These are phyloP conservation scores for Clinocottus analis DNA, from an alignment of 2,113 vertebrate species.

Conservation along the genomic window DNA sequence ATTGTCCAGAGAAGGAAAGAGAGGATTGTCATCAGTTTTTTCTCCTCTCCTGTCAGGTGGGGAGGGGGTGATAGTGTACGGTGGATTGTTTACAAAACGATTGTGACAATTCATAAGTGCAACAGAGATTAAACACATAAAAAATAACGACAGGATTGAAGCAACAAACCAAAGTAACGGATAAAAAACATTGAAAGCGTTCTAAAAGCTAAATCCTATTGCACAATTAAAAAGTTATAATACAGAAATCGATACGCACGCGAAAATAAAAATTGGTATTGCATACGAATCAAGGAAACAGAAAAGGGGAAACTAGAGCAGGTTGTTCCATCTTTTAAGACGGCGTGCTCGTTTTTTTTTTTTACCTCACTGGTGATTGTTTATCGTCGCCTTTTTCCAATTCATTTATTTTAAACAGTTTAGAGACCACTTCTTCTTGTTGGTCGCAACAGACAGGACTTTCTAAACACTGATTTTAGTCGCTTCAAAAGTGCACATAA, in stretches of 20 bases:
- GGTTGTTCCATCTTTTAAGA: conserved; percentile 90
- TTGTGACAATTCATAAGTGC: conserved; percentile 79
- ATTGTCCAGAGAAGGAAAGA: conserved; percentile 53
- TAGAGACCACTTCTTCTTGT: conserved; percentile 88
- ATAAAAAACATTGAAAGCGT: conserved; percentile 82
- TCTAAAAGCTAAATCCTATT: conserved; percentile 95
- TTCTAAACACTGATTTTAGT: conserved; percentile 83
- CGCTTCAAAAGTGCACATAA: conserved; percentile 78
- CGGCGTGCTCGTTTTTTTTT: conserved; percentile 65
- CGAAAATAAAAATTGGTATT: conserved; percentile 85
- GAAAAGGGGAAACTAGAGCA: conserved; percentile 58
- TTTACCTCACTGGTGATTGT: conserved; percentile 82
- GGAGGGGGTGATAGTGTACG: conserved; percentile 10
- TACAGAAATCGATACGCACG: conserved; percentile 82
- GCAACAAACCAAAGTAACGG: conserved; percentile 55
- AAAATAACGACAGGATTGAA: conserved; percentile 62
- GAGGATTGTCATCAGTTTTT: conserved; percentile 74
- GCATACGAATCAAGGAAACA: conserved; percentile 88
- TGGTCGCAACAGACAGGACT: conserved; percentile 88
- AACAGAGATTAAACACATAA: conserved; percentile 74
- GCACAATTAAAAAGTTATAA: conserved; percentile 93
- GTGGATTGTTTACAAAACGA: conserved; percentile 69
- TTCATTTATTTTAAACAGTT: conserved; percentile 66
- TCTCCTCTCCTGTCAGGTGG: conserved; percentile 55
- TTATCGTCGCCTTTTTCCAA: conserved; percentile 81